These are phyloP conservation scores for Campylorhamphus procurvoides DNA, from an alignment of 2,113 vertebrate genomes.

Conservation along the genomic window DNA sequence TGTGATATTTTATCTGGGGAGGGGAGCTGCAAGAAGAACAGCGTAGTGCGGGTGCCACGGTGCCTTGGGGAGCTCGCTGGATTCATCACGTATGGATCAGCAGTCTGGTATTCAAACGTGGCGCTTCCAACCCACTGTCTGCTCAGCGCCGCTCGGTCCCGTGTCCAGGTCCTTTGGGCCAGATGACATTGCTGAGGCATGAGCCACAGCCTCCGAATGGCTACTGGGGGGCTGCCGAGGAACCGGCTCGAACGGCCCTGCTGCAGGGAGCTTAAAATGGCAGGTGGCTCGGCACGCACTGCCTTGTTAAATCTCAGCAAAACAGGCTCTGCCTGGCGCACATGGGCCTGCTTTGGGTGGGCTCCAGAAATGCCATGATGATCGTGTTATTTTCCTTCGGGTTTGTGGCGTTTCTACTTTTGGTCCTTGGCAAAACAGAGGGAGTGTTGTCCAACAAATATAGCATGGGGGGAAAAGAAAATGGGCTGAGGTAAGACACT, in stretches of 20 bases:
- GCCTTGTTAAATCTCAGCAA: constrained; percentile 7
- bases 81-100: constrained; percentile 13
- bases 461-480: not conserved
- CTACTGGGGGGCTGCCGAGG: constrained; percentile 14
- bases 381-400: constrained; percentile 32
- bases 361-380: constrained; percentile 47
- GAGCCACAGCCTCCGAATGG: not conserved
- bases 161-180: not conserved
- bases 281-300: constrained; percentile 44
- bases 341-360: not conserved
- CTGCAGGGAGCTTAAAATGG: constrained; percentile 7
- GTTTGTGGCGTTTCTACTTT: constrained; percentile 52
- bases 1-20: not conserved
- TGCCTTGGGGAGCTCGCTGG: not conserved
- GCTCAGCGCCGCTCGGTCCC: not conserved
- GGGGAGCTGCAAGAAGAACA: not conserved
- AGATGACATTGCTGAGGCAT: constrained; percentile 58
- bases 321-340: constrained; percentile 15
- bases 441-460: constrained; percentile 15
- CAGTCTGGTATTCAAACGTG: constrained; percentile 44
- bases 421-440: constrained; percentile 25
- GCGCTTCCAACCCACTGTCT: constrained; percentile 55
- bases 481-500: constrained; percentile 28
- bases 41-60: not conserved
- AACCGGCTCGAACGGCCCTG: not conserved